Percentiles rank a stretch among this genome's conserved stretches.
Evolutionary conservation across 2,888 invertebrate species (phyloP).

Genomic region (Cistogaster globosa): DNA sequence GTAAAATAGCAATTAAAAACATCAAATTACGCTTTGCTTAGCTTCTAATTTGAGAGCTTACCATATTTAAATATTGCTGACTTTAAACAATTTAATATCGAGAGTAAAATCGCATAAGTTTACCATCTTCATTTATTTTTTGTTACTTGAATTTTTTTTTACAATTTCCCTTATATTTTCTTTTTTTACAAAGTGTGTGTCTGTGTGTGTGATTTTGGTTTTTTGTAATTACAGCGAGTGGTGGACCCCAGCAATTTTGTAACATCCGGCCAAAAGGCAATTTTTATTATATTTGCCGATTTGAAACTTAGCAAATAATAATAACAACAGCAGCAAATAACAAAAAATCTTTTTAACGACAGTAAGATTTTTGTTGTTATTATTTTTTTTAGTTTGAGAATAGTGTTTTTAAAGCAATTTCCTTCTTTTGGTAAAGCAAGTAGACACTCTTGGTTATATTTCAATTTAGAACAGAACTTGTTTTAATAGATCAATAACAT

Average conservation of each 20-base stretch:
- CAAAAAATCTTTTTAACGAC: not conserved
- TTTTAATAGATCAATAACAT: slow-evolving; percentile 68
- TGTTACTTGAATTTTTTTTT: not conserved
- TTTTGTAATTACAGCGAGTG: slow-evolving; percentile 79
- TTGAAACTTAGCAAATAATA: slow-evolving; percentile 62
- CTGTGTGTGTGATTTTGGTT: slow-evolving; percentile 64
- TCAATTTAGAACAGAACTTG: slow-evolving; percentile 58
- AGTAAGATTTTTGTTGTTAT: slow-evolving; percentile 16
- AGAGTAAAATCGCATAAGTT: not conserved
- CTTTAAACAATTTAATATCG: slow-evolving; percentile 21
- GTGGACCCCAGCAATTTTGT: slow-evolving; percentile 81
- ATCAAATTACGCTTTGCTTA: too few species aligned
- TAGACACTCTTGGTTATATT: slow-evolving; percentile 12
- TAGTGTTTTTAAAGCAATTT: slow-evolving; percentile 53
- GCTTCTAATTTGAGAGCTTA: not conserved
- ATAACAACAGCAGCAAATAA: slow-evolving; percentile 44
- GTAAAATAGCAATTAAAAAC: too few species aligned
- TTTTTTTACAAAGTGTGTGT: slow-evolving; percentile 44
- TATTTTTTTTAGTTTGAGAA: slow-evolving; percentile 34
- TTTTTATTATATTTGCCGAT: slow-evolving; percentile 70
- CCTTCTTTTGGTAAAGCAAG: slow-evolving; percentile 51
- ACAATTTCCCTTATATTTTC: slow-evolving; percentile 14
- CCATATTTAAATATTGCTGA: not conserved
- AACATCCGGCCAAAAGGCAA: slow-evolving; percentile 79
- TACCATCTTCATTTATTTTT: slow-evolving; percentile 21